phyloP scores from a whole-genome alignment of 1,140 invertebrate species.

The Rhagoletis zephyria region DNA sequence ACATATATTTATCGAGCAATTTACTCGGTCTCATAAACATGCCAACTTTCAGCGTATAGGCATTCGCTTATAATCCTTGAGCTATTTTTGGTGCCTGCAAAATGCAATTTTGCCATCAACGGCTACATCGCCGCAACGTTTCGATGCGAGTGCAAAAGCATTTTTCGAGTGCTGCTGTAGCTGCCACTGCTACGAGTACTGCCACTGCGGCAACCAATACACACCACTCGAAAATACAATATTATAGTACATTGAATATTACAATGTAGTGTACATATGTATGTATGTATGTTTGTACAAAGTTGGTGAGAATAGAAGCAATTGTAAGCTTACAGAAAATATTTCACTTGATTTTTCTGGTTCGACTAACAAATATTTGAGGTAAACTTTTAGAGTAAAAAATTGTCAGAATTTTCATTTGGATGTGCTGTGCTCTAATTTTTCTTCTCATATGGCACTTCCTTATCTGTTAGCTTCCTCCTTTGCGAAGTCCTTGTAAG shows the following conservation, averaged over 20 bases:
- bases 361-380: too few species aligned
- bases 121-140: neutral
- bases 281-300: too few species aligned
- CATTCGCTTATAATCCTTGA: conserved; percentile 46
- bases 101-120: conserved; percentile 44
- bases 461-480: too few species aligned
- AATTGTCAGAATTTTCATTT: too few species aligned
- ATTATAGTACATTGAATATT: neutral
- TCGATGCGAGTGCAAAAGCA: conserved; percentile 22
- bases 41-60: conserved; percentile 19
- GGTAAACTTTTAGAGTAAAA: too few species aligned
- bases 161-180: neutral
- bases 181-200: neutral
- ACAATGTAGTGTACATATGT: too few species aligned
- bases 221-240: neutral
- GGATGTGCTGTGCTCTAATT: too few species aligned
- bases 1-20: conserved; percentile 17
- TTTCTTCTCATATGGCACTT: too few species aligned
- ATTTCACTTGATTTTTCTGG: too few species aligned
- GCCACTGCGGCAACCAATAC: neutral
- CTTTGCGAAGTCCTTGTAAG: too few species aligned
- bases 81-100: conserved; percentile 35
- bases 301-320: too few species aligned
- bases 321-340: too few species aligned
- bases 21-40: conserved; percentile 45